phyloP scores from a whole-genome alignment of 30 jellyfish, hydroid and myxozoan species.

The Hydra vulgaris region DNA sequence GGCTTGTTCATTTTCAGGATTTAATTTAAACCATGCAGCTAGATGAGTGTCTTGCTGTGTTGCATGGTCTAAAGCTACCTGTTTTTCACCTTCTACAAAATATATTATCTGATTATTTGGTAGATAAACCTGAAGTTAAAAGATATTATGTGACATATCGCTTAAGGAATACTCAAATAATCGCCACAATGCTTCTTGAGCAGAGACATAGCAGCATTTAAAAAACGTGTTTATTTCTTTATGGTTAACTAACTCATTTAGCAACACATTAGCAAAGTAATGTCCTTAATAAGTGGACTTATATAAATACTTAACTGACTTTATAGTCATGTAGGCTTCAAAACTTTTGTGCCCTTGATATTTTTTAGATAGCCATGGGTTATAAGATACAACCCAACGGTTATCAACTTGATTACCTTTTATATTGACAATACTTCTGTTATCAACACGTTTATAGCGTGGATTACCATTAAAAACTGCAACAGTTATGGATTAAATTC shows the following conservation, averaged over 20 bases:
- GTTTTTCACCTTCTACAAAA: slow-evolving; percentile 19
- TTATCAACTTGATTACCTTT: slow-evolving; percentile 27
- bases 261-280: slow-evolving; percentile 34
- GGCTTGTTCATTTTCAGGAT: too few relatives aligned
- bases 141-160: too few relatives aligned
- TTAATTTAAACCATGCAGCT: too few relatives aligned
- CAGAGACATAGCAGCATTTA: slow-evolving; percentile 25
- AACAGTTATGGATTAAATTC: slow-evolving; percentile 6
- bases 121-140: slow-evolving; percentile 41
- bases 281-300: slow-evolving; percentile 41
- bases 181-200: slow-evolving; percentile 39
- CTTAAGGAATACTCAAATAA: slow-evolving; percentile 18
- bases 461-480: slow-evolving; percentile 37
- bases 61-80: not conserved
- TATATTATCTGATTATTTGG: slow-evolving; percentile 39
- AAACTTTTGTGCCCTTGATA: slow-evolving; percentile 34
- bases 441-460: too few relatives aligned
- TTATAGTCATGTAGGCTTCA: slow-evolving; percentile 30
- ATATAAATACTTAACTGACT: slow-evolving; percentile 23
- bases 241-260: slow-evolving; percentile 34
- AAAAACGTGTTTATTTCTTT: slow-evolving; percentile 45
- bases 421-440: slow-evolving; percentile 1
- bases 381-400: slow-evolving; percentile 55
- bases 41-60: slow-evolving; percentile 23
- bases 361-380: slow-evolving; percentile 24